Evolutionary conservation across 2,888 invertebrate species (phyloP).

Genomic region (Phyllotreta striolata): DNA sequence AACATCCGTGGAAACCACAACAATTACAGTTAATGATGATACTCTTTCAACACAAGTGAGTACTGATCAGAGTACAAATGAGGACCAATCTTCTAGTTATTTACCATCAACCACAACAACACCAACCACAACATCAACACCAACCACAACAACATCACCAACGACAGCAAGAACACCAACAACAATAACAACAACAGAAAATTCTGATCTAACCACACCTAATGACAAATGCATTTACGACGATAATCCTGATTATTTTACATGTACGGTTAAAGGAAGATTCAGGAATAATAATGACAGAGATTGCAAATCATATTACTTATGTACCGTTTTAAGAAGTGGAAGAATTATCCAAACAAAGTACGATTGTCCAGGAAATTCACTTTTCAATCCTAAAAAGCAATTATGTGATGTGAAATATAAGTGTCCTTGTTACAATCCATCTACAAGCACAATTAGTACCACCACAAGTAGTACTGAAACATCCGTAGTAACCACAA

Average conservation of each 20-base stretch:
- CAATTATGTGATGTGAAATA: constrained; percentile 60
- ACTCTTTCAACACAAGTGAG: background rate
- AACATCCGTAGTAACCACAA: too few species aligned
- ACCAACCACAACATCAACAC: background rate
- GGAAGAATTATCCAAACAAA: constrained; percentile 54
- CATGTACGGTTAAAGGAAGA: constrained; percentile 57
- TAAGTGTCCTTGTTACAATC: constrained; percentile 56
- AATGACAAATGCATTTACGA: constrained; percentile 1
- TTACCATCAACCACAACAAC: background rate
- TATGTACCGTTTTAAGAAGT: constrained; percentile 44
- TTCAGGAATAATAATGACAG: constrained; percentile 60
- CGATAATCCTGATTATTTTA: constrained; percentile 26
- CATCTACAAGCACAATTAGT: too few species aligned
- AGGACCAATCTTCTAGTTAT: background rate
- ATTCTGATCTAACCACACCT: background rate
- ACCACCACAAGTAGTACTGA: too few species aligned
- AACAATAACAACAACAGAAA: background rate
- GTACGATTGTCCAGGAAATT: constrained; percentile 44
- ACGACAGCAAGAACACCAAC: background rate
- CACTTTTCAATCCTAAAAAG: constrained; percentile 55
- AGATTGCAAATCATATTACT: constrained; percentile 45
- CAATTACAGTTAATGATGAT: background rate
- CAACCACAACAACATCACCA: background rate
- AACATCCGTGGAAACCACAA: background rate
- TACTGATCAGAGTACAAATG: background rate